Base-by-base conservation (phyloP, 2,888 invertebrate genomes). In the Chrysomela aeneicollis region DNA sequence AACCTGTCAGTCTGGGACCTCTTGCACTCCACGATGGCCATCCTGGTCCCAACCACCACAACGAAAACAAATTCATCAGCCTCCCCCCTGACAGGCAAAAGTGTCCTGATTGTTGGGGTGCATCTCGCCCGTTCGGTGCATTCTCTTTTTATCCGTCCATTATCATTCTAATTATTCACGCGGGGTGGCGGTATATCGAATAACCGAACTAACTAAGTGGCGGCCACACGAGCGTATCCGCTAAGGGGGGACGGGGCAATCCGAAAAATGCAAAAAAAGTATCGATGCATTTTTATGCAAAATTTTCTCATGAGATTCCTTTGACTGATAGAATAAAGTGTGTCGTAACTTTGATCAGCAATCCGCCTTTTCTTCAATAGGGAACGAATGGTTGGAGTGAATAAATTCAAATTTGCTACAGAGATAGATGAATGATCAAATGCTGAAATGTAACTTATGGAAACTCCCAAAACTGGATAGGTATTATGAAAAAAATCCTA, bases 91-190 rank as follows among this genome's bases (percentile, higher is more conserved):
- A 81, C 81, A 81, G 79, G 76, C 74, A 72, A 73, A 76, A 80
- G 79, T 78, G 78, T 78, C 76, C 78, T 75, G 74, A 42, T 42
- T 42, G 42, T 74, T 73, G 75, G 76, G 76, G 75, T 75, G 72
- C 73, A 74, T 69, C 68, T 77, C 79, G 79, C 76, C 80, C 81
- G 80, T 81, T 80, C 81, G 81, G 76, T 42, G 42, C 42, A 76
- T 78, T 78, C 79, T 79, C 79, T 81, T 82, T 82, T 82, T 81
- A 79, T 81, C 79, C 80, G 75, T 76, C 82, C 78, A 83, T 83
- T 83, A 83, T 83, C 80, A 82, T 82, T 82, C 81, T 82, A 83
- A 83, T 83, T 82, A 83, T 82, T 81, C 78, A 77, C 78, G 78
- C 77, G 77, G 76, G 77, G 76, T 68, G 73, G 73, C 68, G 74